Base-by-base conservation (phyloP, 2,113 vertebrate species). In the Pica pica region DNA sequence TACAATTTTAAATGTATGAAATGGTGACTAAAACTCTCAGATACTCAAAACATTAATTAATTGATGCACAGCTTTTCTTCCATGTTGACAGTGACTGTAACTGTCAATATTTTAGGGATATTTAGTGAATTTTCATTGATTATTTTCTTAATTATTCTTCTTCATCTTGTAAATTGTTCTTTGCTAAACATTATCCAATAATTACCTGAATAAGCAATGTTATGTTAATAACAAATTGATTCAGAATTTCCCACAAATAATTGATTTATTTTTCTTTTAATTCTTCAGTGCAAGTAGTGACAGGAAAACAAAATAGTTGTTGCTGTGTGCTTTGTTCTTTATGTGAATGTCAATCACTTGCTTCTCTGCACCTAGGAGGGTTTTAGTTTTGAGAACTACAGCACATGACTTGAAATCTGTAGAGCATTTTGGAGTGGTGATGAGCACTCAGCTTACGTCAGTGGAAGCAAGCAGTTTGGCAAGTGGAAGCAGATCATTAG, bases 281-380 rank as follows among this genome's bases (percentile, higher is more conserved):
- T 93, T 90, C 55, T 53, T 86, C 30, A 59, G n/a, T 81, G 52
- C 81, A 71, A 91, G 79, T 53, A 63, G 55, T 80, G 84, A 74
- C 87, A 87, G 67, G 49, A 95, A 95, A 93, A 82, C 63, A 90
- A 96, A 95, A 88, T 35, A 91, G 91, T 93, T 95, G 57, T 91
- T 95, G 55, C 73, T 59, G 22, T 90, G 53, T 93, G 79, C 92
- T 93, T 96, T 91, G 80, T 94, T 95, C 93, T 95, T 91, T 87
- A 63, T 91, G 46, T 8, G 22, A 65, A 53, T 69, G 93, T 95
- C 94, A 95, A 59, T 97, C 89, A 83, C 42, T 95, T 56, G 16
- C 39, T 93, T 80, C 80, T 87, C 63, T 74, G 69, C 41, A 91
- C 44, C 60, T 91, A 52, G 41, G 65, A 93, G 21, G 55, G 50